A percentile compares a stretch with the other conserved stretches of the same genome.
phyloP scores from a whole-genome alignment of 2,113 vertebrate species.

The Lanius collurio region DNA sequence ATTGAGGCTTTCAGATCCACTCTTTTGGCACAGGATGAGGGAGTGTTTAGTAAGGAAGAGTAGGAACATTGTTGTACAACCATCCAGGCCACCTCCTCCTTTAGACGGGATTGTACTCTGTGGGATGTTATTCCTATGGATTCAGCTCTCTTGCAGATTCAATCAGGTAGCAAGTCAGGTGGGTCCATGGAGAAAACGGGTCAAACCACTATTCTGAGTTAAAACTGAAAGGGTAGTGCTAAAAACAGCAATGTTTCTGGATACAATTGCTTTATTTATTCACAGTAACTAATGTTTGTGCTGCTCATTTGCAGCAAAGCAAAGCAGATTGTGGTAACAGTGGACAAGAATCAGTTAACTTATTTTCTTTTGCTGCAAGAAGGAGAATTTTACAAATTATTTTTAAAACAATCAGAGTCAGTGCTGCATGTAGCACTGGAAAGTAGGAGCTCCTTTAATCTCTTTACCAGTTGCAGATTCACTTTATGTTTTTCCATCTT shows the following conservation, averaged over 20 bases:
- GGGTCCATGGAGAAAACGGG: neutral
- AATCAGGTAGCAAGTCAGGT: neutral
- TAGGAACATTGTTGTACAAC: neutral
- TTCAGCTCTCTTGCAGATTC: neutral
- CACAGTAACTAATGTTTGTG: neutral
- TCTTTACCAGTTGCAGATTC: neutral
- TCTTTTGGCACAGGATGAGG: neutral
- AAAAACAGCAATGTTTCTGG: neutral
- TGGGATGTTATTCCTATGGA: neutral
- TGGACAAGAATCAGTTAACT: neutral
- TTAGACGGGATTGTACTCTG: neutral
- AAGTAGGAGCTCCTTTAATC: neutral
- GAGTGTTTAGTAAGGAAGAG: neutral
- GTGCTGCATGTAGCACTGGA: neutral
- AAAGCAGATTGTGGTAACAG: neutral
- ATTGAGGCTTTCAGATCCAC: fast-evolving
- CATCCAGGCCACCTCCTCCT: neutral
- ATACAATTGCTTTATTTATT: neutral
- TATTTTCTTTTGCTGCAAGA: neutral
- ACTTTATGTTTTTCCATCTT: neutral
- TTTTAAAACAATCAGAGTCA: neutral
- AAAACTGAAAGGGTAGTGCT: neutral
- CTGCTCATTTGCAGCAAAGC: fast-evolving
- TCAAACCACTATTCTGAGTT: neutral
- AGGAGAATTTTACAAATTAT: neutral